Percentiles rank a stretch among this genome's conserved stretches.
These are phyloP conservation scores for Sylvicola cinctus DNA, from an alignment of 2,888 invertebrate species.

Conservation along the genomic window DNA sequence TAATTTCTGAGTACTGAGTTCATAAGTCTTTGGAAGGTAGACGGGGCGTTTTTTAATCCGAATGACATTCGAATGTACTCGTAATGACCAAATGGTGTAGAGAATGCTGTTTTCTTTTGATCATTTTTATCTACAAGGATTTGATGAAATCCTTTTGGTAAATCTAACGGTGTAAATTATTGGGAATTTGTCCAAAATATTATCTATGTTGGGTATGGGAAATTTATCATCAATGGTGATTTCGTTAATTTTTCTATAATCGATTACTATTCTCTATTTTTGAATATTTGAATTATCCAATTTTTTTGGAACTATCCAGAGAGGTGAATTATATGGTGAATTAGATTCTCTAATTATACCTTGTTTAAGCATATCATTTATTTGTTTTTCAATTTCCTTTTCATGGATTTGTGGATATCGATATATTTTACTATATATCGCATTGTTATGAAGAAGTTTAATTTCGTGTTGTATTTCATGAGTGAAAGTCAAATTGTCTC, in stretches of 20 bases:
- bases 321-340: too few species aligned
- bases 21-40: constrained; percentile 17
- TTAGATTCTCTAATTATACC: too few species aligned
- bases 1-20: constrained; percentile 12
- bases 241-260: constrained; percentile 10
- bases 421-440: too few species aligned
- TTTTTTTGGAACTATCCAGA: too few species aligned
- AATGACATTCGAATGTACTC: constrained; percentile 15
- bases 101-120: constrained; percentile 14
- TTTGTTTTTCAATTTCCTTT: too few species aligned
- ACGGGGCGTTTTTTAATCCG: constrained; percentile 14
- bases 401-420: too few species aligned
- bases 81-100: constrained; percentile 12
- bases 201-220: constrained; percentile 10
- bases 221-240: constrained; percentile 8
- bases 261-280: constrained; percentile 12
- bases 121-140: constrained; percentile 10
- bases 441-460: too few species aligned
- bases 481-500: too few species aligned
- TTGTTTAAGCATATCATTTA: too few species aligned
- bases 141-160: constrained; percentile 13
- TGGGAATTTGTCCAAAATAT: constrained; percentile 11
- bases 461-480: too few species aligned
- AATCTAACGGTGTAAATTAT: constrained; percentile 11
- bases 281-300: too few species aligned